These are phyloP conservation scores for Notothenia coriiceps DNA, from an alignment of 2,113 vertebrate species.

Conservation along the genomic window DNA sequence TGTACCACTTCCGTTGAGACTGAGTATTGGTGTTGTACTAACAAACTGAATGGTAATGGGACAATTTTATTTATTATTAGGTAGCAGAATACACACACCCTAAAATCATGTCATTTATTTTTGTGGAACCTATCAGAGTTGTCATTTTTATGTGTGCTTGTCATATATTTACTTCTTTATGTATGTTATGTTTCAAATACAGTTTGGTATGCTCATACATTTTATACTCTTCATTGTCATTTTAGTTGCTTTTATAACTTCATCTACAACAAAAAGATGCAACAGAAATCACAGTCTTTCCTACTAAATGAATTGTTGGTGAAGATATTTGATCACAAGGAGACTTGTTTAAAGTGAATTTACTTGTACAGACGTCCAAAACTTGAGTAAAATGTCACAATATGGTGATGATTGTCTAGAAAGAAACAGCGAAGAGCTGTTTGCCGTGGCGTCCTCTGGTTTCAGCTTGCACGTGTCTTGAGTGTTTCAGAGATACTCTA, in stretches of 20 bases:
- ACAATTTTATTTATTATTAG: not conserved
- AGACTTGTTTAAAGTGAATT: not conserved
- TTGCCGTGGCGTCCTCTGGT: conserved; percentile 63
- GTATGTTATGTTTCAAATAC: not conserved
- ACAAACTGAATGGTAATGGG: not conserved
- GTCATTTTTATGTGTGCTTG: not conserved
- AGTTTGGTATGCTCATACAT: not conserved
- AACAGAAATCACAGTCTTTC: not conserved
- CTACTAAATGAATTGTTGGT: too few relatives aligned
- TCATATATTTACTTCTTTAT: not conserved
- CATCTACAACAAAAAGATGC: not conserved
- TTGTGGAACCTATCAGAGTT: too few relatives aligned
- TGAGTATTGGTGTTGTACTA: not conserved
- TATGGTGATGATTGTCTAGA: conserved; percentile 31
- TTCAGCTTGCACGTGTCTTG: conserved; percentile 64
- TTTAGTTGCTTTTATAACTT: not conserved
- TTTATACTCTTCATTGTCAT: not conserved
- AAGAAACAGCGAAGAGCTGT: conserved; percentile 49
- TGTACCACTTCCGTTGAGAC: not conserved
- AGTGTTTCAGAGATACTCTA: conserved; percentile 67
- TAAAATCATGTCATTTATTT: not conserved
- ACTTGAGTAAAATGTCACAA: conserved; percentile 36
- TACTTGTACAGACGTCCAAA: conserved; percentile 18
- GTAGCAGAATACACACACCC: not conserved
- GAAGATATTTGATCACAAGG: not conserved